Conservation (phyloP, 2,113 vertebrate species). For the Cynoglossus semilaevis region DNA sequence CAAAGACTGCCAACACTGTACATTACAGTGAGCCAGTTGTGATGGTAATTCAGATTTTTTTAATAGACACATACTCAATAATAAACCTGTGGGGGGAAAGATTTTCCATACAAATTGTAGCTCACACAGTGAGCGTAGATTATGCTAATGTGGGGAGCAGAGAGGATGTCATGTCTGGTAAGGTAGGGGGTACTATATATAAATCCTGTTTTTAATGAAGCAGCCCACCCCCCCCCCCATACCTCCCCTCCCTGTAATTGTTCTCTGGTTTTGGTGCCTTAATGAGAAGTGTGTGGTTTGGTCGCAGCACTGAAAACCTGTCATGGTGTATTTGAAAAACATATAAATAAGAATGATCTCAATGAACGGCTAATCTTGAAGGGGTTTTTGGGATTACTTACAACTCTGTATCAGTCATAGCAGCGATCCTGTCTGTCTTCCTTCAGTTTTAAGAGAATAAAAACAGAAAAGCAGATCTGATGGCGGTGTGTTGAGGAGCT, state of each 20-base stretch:
- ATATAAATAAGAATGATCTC: slow-evolving; percentile 16
- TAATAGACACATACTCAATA: slow-evolving; percentile 71
- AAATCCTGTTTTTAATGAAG: slow-evolving; percentile 42
- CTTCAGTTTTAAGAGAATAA: slow-evolving; percentile 21
- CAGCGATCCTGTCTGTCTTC: slow-evolving; percentile 17
- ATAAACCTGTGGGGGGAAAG: slow-evolving; percentile 64
- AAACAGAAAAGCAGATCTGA: slow-evolving; percentile 33
- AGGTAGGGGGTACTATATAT: slow-evolving; percentile 51
- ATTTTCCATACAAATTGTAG: slow-evolving; percentile 72
- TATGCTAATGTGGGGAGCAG: slow-evolving; percentile 65
- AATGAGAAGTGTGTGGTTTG: slow-evolving; percentile 42
- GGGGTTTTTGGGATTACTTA: slow-evolving; percentile 10
- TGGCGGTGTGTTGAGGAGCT: slow-evolving; percentile 22
- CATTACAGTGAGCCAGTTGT: slow-evolving; percentile 63
- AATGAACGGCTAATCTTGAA: slow-evolving; percentile 6
- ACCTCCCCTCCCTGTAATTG: slow-evolving; percentile 31
- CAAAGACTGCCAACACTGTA: slow-evolving; percentile 57
- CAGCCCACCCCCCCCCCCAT: slow-evolving; percentile 9
- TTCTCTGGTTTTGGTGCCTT: slow-evolving; percentile 44
- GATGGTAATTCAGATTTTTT: slow-evolving; percentile 74
- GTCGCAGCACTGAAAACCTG: slow-evolving; percentile 10
- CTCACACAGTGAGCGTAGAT: slow-evolving; percentile 58
- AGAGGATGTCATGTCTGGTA: slow-evolving; percentile 48
- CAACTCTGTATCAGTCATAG: slow-evolving; percentile 19
- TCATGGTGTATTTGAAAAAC: slow-evolving; percentile 33